Evolutionary conservation across 2,797 vertebrate species (phyloP), one percentile per base, ranked within the genome.

Genomic region (Dipus sagitta): DNA sequence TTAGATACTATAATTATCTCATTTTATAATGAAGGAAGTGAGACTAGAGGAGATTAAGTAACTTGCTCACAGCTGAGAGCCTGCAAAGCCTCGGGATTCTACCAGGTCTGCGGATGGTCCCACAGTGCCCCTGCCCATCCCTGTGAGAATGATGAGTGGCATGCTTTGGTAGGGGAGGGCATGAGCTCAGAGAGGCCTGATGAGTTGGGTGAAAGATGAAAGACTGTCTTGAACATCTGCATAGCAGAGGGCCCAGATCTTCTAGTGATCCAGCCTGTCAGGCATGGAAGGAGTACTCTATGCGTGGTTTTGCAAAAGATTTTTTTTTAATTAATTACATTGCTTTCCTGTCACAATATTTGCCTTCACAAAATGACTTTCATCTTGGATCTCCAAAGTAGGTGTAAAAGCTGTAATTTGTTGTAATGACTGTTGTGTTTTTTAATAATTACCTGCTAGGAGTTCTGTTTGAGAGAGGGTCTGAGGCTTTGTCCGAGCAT

Each of bases 301-400:
- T 9, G 7, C 14, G 8, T 87, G 89, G 94, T 91, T 28, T 71
- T 70, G 67, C 10, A 0, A 6, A 26, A 86, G 85, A 92, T 91
- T 84, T 72, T 84, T 72, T 38, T 83, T 77, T 64, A 62, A 85
- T 86, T 92, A 96, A 94, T 90, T 86, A 30, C 62, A 38, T 65
- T 4, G 26, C 77, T 95, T 88, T 79, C 92, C 71, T 88, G 65
- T 92, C 84, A 90, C 79, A 82, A 14, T 84, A 91, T 81, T 92
- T 72, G 77, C 82, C 76, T 88, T 91, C 72, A 24, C 12, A 32
- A 92, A 85, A 70, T 72, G 65, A 68, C 94, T 96, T 96, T 97
- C 97, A 96, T 97, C 95, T 96, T 47, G 12, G 47, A 96, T 96
- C 92, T 88, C 93, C 88, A 93, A 94, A 95, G 90, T 58, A 94